A percentile compares a stretch with the other conserved stretches of the same genome.
Evolutionary conservation across 2,113 vertebrate genomes (phyloP).

Genomic region (Nyctibius bracteatus): DNA sequence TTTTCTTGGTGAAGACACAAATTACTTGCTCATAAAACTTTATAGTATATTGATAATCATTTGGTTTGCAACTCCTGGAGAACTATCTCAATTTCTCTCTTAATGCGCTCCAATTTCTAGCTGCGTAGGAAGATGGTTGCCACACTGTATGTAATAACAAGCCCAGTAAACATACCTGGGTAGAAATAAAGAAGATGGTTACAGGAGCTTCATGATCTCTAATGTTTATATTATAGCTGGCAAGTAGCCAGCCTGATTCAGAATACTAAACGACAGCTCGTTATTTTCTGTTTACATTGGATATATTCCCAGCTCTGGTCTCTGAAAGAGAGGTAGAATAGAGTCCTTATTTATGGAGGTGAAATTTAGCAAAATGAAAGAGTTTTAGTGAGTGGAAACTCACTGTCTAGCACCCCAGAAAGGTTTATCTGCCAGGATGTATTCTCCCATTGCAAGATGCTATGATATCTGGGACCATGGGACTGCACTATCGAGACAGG

Average conservation of each 20-base stretch:
- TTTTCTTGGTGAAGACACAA: neutral
- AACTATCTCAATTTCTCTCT: neutral
- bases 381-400: neutral
- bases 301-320: neutral
- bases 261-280: neutral
- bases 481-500: rapidly evolving
- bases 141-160: neutral
- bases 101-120: neutral
- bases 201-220: neutral
- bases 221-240: neutral
- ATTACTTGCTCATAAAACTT: neutral
- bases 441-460: neutral
- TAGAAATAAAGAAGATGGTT: conserved; percentile 1
- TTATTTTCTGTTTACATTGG: neutral
- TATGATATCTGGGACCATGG: rapidly evolving
- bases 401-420: neutral
- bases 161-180: neutral
- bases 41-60: neutral
- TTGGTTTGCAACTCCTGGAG: neutral
- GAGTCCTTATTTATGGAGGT: neutral
- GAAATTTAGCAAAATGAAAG: neutral
- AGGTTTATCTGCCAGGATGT: neutral
- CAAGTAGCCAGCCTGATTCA: neutral
- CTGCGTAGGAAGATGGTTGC: neutral
- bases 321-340: neutral